A percentile compares a stretch with the other conserved stretches of the same genome.
Conservation (phyloP, 2,113 vertebrate genomes). For the Petaurus breviceps region DNA sequence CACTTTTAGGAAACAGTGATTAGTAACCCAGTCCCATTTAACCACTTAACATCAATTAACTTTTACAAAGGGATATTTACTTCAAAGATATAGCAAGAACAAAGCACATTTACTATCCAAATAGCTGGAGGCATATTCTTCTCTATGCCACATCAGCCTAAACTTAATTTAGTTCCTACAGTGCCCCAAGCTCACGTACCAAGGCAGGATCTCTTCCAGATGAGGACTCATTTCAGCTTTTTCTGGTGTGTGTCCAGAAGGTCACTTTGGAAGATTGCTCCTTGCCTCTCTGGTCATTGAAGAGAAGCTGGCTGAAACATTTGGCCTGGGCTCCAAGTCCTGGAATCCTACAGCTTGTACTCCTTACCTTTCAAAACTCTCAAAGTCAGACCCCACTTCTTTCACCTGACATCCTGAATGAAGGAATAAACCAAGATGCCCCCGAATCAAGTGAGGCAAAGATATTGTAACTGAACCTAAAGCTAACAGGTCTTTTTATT, state of each 20-base stretch:
- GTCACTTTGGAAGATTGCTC: background rate
- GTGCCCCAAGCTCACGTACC: background rate
- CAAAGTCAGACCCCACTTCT: background rate
- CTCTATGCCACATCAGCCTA: background rate
- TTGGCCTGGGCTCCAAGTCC: background rate
- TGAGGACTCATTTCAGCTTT: background rate
- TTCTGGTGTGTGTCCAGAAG: background rate
- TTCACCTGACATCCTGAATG: background rate
- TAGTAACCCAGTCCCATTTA: background rate
- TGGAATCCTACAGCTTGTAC: background rate
- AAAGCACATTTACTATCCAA: background rate
- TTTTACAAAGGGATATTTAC: background rate
- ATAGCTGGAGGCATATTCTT: background rate
- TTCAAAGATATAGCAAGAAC: background rate
- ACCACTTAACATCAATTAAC: background rate
- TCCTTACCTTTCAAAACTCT: background rate
- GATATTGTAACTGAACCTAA: background rate
- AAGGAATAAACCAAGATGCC: background rate
- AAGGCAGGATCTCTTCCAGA: background rate
- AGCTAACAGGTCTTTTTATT: background rate
- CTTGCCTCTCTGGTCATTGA: background rate
- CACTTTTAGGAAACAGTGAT: background rate
- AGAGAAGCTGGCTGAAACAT: background rate
- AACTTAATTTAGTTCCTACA: background rate
- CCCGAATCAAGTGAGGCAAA: background rate